Evolutionary conservation across 2,888 invertebrate genomes (phyloP).

Genomic region (Ctena decussata): DNA sequence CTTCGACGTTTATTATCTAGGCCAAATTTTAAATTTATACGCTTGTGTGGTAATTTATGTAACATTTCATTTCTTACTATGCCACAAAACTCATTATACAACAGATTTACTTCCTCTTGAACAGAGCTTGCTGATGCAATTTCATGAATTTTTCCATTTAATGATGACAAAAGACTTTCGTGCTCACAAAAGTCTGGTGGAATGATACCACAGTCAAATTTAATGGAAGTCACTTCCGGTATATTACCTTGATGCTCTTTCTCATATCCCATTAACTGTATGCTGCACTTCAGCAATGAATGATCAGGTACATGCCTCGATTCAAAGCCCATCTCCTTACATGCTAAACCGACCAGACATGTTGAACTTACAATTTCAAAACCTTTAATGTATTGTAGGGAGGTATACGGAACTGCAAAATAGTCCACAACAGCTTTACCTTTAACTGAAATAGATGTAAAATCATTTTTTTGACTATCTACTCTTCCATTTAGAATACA

Average conservation of each 20-base stretch:
- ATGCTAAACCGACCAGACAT: background rate
- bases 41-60: background rate
- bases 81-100: background rate
- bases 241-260: background rate
- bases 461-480: background rate
- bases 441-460: background rate
- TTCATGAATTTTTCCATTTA: conserved; percentile 2
- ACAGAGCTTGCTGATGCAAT: background rate
- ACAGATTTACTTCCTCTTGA: background rate
- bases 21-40: background rate
- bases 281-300: background rate
- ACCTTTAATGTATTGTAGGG: background rate
- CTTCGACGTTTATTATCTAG: too few species aligned
- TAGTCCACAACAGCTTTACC: background rate
- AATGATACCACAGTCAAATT: background rate
- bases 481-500: conserved; percentile 7
- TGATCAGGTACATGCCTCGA: background rate
- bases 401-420: background rate
- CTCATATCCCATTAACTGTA: background rate
- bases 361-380: background rate
- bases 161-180: background rate
- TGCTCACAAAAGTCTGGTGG: background rate
- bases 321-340: background rate
- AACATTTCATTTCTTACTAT: background rate
- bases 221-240: background rate